Conservation (phyloP, 2,113 vertebrate species). For the Eurypyga helias region DNA sequence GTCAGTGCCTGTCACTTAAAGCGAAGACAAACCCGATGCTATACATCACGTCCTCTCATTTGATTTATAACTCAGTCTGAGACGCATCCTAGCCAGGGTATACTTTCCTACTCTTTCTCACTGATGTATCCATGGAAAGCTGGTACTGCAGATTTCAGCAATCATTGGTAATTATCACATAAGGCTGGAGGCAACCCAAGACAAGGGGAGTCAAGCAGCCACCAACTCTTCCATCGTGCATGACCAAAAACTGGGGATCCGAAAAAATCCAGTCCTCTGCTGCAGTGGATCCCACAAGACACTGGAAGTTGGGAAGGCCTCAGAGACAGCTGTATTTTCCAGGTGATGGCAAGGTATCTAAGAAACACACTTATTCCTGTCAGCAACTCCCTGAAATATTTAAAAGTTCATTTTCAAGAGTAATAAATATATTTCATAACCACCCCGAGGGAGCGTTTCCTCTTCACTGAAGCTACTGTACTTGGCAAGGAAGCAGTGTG, state of each 20-base stretch:
- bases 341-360: background rate
- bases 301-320: background rate
- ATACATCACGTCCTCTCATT: background rate
- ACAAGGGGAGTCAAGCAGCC: background rate
- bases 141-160: background rate
- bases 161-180: accelerated
- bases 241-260: background rate
- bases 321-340: background rate
- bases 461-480: constrained; percentile 32
- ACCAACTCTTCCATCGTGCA: background rate
- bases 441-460: constrained; percentile 22
- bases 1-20: accelerated
- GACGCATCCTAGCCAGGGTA: background rate
- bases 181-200: background rate
- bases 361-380: background rate
- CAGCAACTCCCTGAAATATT: constrained; percentile 21
- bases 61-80: background rate
- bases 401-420: constrained; percentile 29
- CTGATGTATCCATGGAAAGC: background rate
- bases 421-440: constrained; percentile 59
- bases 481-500: background rate
- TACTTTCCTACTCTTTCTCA: no score
- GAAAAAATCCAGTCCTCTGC: background rate
- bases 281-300: background rate
- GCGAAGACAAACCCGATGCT: background rate